Conservation (phyloP, 1,140 invertebrate species). For the Ectropis grisescens region DNA sequence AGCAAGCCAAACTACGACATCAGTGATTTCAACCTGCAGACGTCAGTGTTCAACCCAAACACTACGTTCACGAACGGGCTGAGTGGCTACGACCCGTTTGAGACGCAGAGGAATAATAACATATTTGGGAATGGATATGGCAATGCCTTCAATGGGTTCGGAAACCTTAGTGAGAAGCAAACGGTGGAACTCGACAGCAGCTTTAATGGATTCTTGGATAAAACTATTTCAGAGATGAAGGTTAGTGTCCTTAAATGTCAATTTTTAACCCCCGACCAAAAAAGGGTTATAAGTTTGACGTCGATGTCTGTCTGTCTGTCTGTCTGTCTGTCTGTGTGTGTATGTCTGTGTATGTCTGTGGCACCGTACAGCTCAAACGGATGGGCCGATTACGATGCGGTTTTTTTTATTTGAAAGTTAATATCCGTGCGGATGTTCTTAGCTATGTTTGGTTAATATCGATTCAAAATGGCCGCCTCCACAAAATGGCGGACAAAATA, state of each 20-base stretch:
- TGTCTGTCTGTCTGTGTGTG: too few species aligned
- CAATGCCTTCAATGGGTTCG: conserved; percentile 53
- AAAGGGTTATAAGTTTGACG: too few species aligned
- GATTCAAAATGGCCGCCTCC: too few species aligned
- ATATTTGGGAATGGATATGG: conserved; percentile 58
- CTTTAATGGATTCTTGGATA: conserved; percentile 81
- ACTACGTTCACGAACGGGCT: conserved; percentile 50
- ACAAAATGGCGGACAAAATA: too few species aligned
- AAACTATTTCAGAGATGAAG: conserved; percentile 87
- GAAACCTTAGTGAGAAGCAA: conserved; percentile 60
- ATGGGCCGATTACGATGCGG: too few species aligned
- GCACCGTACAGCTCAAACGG: too few species aligned
- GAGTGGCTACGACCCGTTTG: conserved; percentile 77
- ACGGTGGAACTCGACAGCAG: conserved; percentile 56
- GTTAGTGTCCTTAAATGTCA: conserved; percentile 65
- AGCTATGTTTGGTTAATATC: too few species aligned
- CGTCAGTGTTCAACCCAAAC: conserved; percentile 50
- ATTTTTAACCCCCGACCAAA: too few species aligned
- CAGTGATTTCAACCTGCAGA: conserved; percentile 57
- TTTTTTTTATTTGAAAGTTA: too few species aligned
- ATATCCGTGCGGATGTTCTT: too few species aligned
- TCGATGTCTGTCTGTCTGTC: too few species aligned
- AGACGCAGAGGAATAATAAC: conserved; percentile 78
- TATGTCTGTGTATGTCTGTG: too few species aligned
- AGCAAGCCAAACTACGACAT: conserved; percentile 62